These are phyloP conservation scores for Drosophila kikkawai DNA, from an alignment of 1,140 invertebrate species.

Conservation along the genomic window DNA sequence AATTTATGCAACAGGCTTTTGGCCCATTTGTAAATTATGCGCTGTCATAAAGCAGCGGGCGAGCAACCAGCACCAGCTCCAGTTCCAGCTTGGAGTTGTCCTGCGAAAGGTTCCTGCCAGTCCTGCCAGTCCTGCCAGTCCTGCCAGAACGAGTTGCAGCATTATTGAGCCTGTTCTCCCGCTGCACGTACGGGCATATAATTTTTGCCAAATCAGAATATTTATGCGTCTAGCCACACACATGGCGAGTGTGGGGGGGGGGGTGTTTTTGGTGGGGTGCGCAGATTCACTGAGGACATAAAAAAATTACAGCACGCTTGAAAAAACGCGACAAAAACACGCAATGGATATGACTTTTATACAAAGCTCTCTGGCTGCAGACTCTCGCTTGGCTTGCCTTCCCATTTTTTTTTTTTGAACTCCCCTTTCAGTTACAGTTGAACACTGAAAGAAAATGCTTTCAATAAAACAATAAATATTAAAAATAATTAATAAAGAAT, in stretches of 20 bases:
- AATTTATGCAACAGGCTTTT: slow-evolving; percentile 83
- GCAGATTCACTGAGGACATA: slow-evolving; percentile 52
- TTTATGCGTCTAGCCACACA: slow-evolving; percentile 82
- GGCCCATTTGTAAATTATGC: slow-evolving; percentile 82
- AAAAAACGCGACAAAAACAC: slow-evolving; percentile 82
- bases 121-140: slow-evolving; percentile 6
- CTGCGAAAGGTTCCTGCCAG: slow-evolving; percentile 5
- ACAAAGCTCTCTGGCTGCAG: slow-evolving; percentile 54
- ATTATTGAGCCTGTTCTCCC: slow-evolving; percentile 64
- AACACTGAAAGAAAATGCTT: neutral
- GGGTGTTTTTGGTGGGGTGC: neutral
- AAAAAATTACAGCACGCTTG: slow-evolving; percentile 79
- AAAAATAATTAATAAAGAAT: too few relatives aligned
- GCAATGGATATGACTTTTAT: slow-evolving; percentile 82
- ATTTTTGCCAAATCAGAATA: slow-evolving; percentile 84
- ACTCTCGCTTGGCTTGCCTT: slow-evolving; percentile 23
- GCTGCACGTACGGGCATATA: slow-evolving; percentile 79
- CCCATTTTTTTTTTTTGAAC: slow-evolving; percentile 6
- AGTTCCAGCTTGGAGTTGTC: slow-evolving; percentile 15
- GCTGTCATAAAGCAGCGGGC: slow-evolving; percentile 77
- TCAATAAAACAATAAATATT: too few relatives aligned
- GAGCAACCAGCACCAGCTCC: slow-evolving; percentile 4
- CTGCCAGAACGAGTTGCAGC: slow-evolving; percentile 13
- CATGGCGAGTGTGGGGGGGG: neutral
- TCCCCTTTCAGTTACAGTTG: slow-evolving; percentile 4